Conservation (phyloP, 1,140 invertebrate genomes). For the Cydia amplana region DNA sequence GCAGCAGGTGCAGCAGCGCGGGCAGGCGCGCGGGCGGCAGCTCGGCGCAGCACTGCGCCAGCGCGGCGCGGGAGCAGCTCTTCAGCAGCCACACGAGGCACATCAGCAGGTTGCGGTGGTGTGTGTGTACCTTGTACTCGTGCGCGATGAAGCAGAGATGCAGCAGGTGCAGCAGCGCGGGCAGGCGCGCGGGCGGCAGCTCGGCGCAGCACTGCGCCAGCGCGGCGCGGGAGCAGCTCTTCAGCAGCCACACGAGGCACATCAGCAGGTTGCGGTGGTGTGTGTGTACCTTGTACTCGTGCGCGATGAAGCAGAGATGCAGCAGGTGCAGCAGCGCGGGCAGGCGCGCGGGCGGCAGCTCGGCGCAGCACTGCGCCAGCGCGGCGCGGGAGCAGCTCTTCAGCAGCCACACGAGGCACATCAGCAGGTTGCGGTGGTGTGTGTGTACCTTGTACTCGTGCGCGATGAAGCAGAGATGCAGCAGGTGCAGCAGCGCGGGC, state of each 20-base stretch:
- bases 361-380: constrained; percentile 89
- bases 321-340: constrained; percentile 91
- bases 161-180: constrained; percentile 91
- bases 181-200: constrained; percentile 85
- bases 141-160: constrained; percentile 93
- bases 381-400: constrained; percentile 91
- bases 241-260: constrained; percentile 95
- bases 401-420: constrained; percentile 95
- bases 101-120: constrained; percentile 90
- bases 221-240: constrained; percentile 89
- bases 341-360: constrained; percentile 86
- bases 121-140: no score
- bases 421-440: constrained; percentile 91
- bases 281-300: no score
- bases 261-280: constrained; percentile 91
- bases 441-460: no score
- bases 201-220: constrained; percentile 91
- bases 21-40: constrained; percentile 86
- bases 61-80: constrained; percentile 88
- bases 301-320: constrained; percentile 91
- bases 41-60: constrained; percentile 90
- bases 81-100: constrained; percentile 96
- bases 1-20: constrained; percentile 91
- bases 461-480: constrained; percentile 91
- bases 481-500: constrained; percentile 89